Evolutionary conservation across 2,888 invertebrate genomes (phyloP).

Genomic region (Drymonia ruficornis): DNA sequence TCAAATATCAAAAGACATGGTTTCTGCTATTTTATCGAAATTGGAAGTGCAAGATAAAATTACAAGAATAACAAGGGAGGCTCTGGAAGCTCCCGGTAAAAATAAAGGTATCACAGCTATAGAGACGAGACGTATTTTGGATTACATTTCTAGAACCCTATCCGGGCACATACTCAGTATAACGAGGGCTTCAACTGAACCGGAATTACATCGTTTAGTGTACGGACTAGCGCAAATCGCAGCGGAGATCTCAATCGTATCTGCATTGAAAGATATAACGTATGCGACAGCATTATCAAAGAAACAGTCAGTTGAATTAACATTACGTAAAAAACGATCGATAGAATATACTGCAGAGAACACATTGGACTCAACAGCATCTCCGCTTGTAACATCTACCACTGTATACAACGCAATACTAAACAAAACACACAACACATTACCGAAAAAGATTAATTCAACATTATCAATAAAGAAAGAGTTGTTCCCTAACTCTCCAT

Average conservation of each 20-base stretch:
- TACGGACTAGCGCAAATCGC: conserved; percentile 79
- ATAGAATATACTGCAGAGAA: conserved; percentile 30
- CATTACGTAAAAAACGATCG: conserved; percentile 68
- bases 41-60: conserved; percentile 79
- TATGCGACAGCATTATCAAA: conserved; percentile 73
- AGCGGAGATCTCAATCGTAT: conserved; percentile 76
- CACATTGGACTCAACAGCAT: conserved; percentile 29
- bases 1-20: conserved; percentile 74
- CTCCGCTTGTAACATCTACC: conserved; percentile 31
- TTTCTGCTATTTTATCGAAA: conserved; percentile 73
- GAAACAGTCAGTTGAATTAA: conserved; percentile 75
- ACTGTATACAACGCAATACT: conserved; percentile 61
- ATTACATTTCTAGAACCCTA: conserved; percentile 75
- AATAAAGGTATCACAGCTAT: conserved; percentile 78
- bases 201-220: conserved; percentile 75
- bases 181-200: conserved; percentile 75
- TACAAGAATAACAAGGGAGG: conserved; percentile 75
- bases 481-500: conserved; percentile 46
- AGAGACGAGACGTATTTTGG: conserved; percentile 75
- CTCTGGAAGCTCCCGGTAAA: conserved; percentile 74
- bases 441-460: conserved; percentile 14
- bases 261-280: conserved; percentile 76
- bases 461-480: conserved; percentile 17
- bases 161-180: conserved; percentile 74
- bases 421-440: conserved; percentile 50